These are phyloP conservation scores for Amblyornis subalaris DNA, from an alignment of 2,113 vertebrate species.

Conservation along the genomic window DNA sequence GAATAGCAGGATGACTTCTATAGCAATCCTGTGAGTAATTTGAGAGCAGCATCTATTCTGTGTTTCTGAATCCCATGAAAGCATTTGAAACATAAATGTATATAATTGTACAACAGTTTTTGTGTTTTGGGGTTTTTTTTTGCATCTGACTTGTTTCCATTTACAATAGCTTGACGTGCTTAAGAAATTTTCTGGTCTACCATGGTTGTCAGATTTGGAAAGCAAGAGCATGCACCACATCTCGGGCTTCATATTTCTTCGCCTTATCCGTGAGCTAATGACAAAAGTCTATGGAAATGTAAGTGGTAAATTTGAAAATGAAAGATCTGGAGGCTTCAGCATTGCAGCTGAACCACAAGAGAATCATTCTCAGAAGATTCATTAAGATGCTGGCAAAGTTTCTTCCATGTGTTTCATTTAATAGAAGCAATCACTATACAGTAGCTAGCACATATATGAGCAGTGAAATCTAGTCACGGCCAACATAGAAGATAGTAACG, in stretches of 20 bases:
- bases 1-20: conserved; percentile 28
- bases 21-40: conserved; percentile 19
- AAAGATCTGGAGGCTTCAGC: not conserved
- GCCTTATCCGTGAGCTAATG: not conserved
- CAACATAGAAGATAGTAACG: not conserved
- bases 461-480: not conserved
- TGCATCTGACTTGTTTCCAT: not conserved
- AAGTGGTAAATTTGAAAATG: not conserved
- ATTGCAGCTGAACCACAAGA: not conserved
- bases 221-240: not conserved
- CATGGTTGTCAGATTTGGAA: not conserved
- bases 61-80: not conserved
- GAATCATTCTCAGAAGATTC: not conserved
- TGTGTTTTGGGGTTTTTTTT: not conserved
- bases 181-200: not conserved
- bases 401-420: not conserved
- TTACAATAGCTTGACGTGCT: not conserved
- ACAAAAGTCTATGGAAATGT: not conserved
- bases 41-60: not conserved
- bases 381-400: not conserved
- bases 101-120: not conserved
- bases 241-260: not conserved
- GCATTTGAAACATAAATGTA: conserved; percentile 5
- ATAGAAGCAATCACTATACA: not conserved
- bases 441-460: not conserved